Evolutionary conservation across 2,888 invertebrate genomes (phyloP).

Genomic region (Aphelenchoides bicaudatus): DNA sequence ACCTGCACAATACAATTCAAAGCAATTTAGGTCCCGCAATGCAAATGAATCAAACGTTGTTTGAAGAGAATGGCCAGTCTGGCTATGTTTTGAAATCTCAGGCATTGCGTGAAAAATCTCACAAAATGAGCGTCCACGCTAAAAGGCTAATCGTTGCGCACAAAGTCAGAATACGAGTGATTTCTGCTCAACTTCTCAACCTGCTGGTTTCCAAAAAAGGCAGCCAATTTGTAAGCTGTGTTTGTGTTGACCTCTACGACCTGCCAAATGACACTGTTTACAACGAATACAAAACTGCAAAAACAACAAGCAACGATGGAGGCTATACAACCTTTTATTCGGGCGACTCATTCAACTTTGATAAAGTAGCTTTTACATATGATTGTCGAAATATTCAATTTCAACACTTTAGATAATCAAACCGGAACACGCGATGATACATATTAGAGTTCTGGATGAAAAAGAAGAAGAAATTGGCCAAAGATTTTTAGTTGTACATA

Average conservation of each 20-base stretch:
- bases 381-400: neutral
- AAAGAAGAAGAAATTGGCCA: slow-evolving; percentile 34
- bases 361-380: slow-evolving; percentile 28
- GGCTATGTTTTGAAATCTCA: slow-evolving; percentile 76
- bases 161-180: slow-evolving; percentile 28
- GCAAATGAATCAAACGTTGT: slow-evolving; percentile 87
- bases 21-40: slow-evolving; percentile 71
- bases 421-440: slow-evolving; percentile 39
- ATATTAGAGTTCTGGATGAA: slow-evolving; percentile 37
- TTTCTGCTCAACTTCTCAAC: slow-evolving; percentile 26
- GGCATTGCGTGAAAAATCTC: slow-evolving; percentile 5
- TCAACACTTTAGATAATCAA: slow-evolving; percentile 34
- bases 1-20: neutral
- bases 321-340: slow-evolving; percentile 31
- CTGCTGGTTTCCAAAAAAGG: slow-evolving; percentile 6
- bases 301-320: slow-evolving; percentile 14
- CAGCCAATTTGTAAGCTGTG: slow-evolving; percentile 5
- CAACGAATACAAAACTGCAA: slow-evolving; percentile 24
- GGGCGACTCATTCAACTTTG: slow-evolving; percentile 30
- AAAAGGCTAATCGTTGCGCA: slow-evolving; percentile 29
- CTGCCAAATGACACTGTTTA: slow-evolving; percentile 31
- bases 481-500: slow-evolving; percentile 34
- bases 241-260: slow-evolving; percentile 34
- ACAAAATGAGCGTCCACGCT: slow-evolving; percentile 35
- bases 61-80: slow-evolving; percentile 80